Conservation (phyloP, 2,888 invertebrate genomes). For the Muscina levida region DNA sequence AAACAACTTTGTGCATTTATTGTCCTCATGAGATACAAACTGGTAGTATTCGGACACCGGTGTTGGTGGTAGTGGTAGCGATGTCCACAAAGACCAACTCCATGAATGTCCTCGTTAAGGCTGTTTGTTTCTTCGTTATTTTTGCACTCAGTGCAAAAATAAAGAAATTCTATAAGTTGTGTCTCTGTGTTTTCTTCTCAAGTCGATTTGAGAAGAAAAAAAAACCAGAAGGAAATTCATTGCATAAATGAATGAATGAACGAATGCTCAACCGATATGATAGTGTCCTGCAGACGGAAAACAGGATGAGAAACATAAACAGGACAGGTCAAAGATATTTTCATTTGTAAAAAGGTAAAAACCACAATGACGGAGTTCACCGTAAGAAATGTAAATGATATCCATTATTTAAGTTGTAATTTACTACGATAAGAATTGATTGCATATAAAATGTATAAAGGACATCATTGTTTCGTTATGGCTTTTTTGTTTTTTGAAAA, state of each 20-base stretch:
- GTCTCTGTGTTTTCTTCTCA: neutral
- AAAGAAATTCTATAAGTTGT: constrained; percentile 12
- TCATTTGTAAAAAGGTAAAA: constrained; percentile 8
- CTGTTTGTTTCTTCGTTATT: neutral
- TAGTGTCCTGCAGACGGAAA: constrained; percentile 16
- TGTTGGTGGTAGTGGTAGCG: too few species aligned
- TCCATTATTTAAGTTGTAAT: constrained; percentile 48
- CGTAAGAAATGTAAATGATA: constrained; percentile 47
- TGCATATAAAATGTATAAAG: constrained; percentile 26
- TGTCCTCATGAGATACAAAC: constrained; percentile 8
- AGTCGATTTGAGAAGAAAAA: neutral
- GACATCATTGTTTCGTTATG: too few species aligned
- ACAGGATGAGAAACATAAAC: neutral
- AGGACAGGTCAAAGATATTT: constrained; percentile 1
- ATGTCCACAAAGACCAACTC: neutral
- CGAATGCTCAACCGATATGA: constrained; percentile 21
- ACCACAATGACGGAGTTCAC: constrained; percentile 4
- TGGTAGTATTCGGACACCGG: constrained; percentile 1
- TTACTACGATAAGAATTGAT: constrained; percentile 54
- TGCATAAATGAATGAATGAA: constrained; percentile 58
- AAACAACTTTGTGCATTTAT: constrained; percentile 5
- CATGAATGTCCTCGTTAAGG: constrained; percentile 12
- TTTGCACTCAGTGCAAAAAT: neutral
- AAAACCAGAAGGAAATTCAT: constrained; percentile 50
- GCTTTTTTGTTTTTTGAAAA: too few species aligned